Evolutionary conservation across 2,113 vertebrate genomes (phyloP), one percentile per base, ranked within the genome.

Genomic region (Vireo altiloquus): DNA sequence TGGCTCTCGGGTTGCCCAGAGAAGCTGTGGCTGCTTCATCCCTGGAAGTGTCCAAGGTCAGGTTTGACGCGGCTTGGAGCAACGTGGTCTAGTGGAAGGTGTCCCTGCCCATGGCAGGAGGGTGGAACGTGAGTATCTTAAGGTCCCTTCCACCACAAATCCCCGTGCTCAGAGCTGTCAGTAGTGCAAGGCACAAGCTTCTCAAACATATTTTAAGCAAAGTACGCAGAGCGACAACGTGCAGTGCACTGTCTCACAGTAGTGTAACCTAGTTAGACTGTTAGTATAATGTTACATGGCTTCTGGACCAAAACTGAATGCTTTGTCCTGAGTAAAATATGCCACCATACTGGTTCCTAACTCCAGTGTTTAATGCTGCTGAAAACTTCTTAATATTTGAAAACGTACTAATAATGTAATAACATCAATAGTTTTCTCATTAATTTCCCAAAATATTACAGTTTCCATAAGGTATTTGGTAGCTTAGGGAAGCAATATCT

Each of bases 161-260:
- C 37, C 13, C 33, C 22, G 1, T 27, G 37, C 37, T 50, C 20
- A 33, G 18, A 60, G 37, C 13, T 3, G 23, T 18, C 39, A 2
- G 23, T 1, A 20, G 70, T 30, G 17, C 16, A 27, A 23, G 61
- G 40, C 66, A 17, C 35, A 22, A 39, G 22, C 31, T 23, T 28
- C 24, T 59, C 6, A 2, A 47, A 60, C 46, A 6, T 23, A 9
- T 44, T 78, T 78, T 39, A 33, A 39, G 10, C 11, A 15, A 69
- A 69, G 18, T 53, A 4, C 28, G 17, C 47, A 28, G 49, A 61
- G 33, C 17, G 6, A 61, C 49, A 23, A 4, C 4, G 1, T 10
- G 39, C 63, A 18, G 30, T 20, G 52, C 8, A 0, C 33, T 11
- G 25, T 15, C 21, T 25, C 0, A 1, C 30, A 4, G 30, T 15